Evolutionary conservation across 2,113 vertebrate species (phyloP).

Genomic region (Rousettus leschenaultii): DNA sequence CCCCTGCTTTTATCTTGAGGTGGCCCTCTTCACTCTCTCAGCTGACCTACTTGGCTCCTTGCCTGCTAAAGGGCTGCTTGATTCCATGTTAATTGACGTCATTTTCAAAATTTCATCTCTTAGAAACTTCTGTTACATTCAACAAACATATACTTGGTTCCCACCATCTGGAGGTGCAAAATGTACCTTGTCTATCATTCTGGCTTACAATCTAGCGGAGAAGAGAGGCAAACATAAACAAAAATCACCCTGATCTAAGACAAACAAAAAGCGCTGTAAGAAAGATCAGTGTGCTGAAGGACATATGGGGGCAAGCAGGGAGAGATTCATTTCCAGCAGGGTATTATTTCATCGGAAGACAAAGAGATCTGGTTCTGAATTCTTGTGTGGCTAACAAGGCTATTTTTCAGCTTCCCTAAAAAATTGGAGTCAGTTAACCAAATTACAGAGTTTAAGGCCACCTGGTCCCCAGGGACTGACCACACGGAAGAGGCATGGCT

Average conservation of each 20-base stretch:
- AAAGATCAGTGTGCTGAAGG: background rate
- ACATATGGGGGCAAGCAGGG: accelerated
- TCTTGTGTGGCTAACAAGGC: slow-evolving; percentile 17
- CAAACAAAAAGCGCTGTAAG: background rate
- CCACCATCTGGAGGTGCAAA: background rate
- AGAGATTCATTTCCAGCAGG: background rate
- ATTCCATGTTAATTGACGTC: background rate
- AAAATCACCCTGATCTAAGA: background rate
- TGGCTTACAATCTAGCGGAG: background rate
- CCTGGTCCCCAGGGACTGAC: background rate
- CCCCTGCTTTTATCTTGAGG: background rate
- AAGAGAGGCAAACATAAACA: background rate
- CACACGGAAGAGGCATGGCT: background rate
- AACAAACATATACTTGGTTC: background rate
- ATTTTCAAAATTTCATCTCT: background rate
- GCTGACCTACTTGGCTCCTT: background rate
- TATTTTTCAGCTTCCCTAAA: slow-evolving; percentile 24
- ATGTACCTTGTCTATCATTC: background rate
- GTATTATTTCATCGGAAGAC: background rate
- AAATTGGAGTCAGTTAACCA: slow-evolving; percentile 12
- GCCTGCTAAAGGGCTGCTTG: background rate
- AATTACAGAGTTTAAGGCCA: background rate
- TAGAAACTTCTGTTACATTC: background rate
- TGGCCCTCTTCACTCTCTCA: background rate
- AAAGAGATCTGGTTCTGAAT: background rate